phyloP scores from a whole-genome alignment of 2,888 invertebrate species.

The Sussaba pulchella region DNA sequence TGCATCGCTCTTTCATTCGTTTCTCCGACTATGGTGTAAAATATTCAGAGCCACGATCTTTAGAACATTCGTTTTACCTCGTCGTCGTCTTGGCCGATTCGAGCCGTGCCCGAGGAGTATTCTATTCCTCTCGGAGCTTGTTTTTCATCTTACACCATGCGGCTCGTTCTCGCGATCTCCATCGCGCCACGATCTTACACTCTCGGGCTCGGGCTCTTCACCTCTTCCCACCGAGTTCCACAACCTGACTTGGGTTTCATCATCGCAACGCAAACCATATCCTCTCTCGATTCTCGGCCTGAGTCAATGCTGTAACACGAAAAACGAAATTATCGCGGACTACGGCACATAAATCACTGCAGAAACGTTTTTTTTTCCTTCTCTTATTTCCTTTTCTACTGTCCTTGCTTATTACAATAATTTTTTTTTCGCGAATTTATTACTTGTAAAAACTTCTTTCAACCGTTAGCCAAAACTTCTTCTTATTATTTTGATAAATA shows the following conservation, averaged over 20 bases:
- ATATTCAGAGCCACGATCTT: neutral
- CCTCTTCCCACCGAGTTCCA: conserved; percentile 33
- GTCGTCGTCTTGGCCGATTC: neutral
- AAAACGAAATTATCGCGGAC: neutral
- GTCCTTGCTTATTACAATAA: neutral
- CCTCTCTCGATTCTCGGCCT: neutral
- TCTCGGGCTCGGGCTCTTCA: conserved; percentile 25
- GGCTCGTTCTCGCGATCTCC: conserved; percentile 16
- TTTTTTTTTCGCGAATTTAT: neutral
- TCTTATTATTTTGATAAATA: neutral
- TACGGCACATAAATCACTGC: neutral
- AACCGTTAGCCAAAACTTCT: too few species aligned
- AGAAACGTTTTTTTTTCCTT: neutral
- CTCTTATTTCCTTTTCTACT: too few species aligned
- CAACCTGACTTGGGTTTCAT: conserved; percentile 39
- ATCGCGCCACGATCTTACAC: conserved; percentile 14
- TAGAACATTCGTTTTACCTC: conserved; percentile 1
- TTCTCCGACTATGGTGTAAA: neutral
- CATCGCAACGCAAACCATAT: conserved; percentile 15
- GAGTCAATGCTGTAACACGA: conserved; percentile 6
- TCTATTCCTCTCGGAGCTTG: conserved; percentile 13
- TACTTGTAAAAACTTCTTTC: too few species aligned
- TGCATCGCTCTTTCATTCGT: too few species aligned
- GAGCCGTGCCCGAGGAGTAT: neutral
- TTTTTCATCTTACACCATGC: conserved; percentile 27